Evolutionary conservation across 1,140 invertebrate species (phyloP).

Genomic region (Drosophila pandora): DNA sequence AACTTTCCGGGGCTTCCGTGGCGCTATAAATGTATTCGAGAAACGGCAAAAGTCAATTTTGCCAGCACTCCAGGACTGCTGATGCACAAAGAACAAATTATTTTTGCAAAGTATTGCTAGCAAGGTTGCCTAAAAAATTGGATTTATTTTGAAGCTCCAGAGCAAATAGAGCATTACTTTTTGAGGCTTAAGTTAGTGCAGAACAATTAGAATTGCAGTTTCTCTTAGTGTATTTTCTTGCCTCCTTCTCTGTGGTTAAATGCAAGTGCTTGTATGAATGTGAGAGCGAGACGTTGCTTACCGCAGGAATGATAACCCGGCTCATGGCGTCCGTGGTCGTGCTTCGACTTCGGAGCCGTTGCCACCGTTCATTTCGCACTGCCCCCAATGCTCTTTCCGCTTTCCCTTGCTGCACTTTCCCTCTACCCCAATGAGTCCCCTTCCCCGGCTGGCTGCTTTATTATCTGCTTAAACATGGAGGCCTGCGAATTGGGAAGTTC

Average conservation of each 20-base stretch:
- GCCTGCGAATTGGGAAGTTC: constrained; percentile 27
- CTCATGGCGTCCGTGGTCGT: constrained; percentile 49
- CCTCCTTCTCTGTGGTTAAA: constrained; percentile 13
- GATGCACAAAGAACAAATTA: constrained; percentile 6
- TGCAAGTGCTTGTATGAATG: constrained; percentile 4
- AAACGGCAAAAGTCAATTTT: constrained; percentile 76
- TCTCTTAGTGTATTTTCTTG: constrained; percentile 11
- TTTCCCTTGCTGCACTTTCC: not conserved
- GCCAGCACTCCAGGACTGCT: constrained; percentile 46
- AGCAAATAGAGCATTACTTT: too few relatives aligned
- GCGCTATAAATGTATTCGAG: constrained; percentile 51
- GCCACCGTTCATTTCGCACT: not conserved
- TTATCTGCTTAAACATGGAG: constrained; percentile 81
- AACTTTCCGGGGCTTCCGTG: constrained; percentile 8
- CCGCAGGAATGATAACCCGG: constrained; percentile 77
- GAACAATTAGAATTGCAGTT: not conserved
- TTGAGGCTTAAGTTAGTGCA: too few relatives aligned
- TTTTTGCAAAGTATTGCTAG: too few relatives aligned
- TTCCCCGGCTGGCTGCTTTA: constrained; percentile 45
- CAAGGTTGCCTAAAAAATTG: too few relatives aligned
- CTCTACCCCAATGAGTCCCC: not conserved
- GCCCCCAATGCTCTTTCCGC: not conserved
- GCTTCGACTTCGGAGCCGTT: constrained; percentile 21
- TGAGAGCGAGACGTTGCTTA: constrained; percentile 53
- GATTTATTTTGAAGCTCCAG: too few relatives aligned